Conservation (phyloP, 2,888 invertebrate species). For the Coelopa pilipes region DNA sequence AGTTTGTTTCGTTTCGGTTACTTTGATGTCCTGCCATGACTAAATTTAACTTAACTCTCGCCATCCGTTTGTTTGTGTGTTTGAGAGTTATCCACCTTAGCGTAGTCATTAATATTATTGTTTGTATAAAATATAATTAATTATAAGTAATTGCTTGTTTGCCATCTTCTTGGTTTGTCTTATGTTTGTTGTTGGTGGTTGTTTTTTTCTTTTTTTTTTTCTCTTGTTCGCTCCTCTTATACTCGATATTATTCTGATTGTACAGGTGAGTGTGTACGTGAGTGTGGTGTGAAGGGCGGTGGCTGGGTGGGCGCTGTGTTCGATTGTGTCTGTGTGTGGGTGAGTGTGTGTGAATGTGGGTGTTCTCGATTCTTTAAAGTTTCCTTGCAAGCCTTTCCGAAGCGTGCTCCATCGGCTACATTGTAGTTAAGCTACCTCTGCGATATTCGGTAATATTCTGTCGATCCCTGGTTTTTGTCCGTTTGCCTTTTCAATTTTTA, state of each 20-base stretch:
- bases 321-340: slow-evolving; percentile 30
- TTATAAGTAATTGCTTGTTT: slow-evolving; percentile 51
- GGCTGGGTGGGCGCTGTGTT: slow-evolving; percentile 11
- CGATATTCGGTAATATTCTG: slow-evolving; percentile 40
- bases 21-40: slow-evolving; percentile 21
- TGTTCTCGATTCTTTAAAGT: slow-evolving; percentile 22
- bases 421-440: slow-evolving; percentile 21
- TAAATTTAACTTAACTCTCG: slow-evolving; percentile 41
- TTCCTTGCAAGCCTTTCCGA: slow-evolving; percentile 24
- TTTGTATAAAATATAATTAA: slow-evolving; percentile 34
- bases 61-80: slow-evolving; percentile 26
- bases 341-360: slow-evolving; percentile 34
- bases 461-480: slow-evolving; percentile 49
- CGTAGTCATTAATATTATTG: slow-evolving; percentile 29
- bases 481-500: slow-evolving; percentile 47
- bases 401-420: slow-evolving; percentile 23
- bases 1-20: slow-evolving; percentile 15
- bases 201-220: slow-evolving; percentile 37
- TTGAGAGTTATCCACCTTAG: slow-evolving; percentile 24
- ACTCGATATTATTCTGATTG: neutral
- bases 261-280: slow-evolving; percentile 27
- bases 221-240: neutral
- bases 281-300: slow-evolving; percentile 17
- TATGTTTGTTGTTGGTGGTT: slow-evolving; percentile 34
- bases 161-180: slow-evolving; percentile 60